phyloP scores from a whole-genome alignment of 2,888 invertebrate genomes.

The Eudemis profundana region DNA sequence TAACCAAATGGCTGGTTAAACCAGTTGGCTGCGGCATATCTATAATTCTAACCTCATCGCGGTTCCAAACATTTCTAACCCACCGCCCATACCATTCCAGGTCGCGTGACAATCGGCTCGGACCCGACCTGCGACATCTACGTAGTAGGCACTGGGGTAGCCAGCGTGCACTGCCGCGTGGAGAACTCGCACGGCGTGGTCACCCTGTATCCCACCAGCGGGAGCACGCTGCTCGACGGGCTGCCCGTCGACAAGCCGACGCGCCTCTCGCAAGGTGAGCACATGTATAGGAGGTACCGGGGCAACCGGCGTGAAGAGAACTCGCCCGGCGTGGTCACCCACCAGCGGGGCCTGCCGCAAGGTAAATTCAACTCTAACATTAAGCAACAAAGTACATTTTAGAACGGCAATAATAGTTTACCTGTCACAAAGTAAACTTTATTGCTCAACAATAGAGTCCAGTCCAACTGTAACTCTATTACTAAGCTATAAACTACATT shows the following conservation, averaged over 20 bases:
- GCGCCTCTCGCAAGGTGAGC: conserved; percentile 91
- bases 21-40: too few relatives aligned
- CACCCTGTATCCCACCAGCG: conserved; percentile 91
- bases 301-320: conserved; percentile 94
- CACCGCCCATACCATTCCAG: conserved; percentile 81
- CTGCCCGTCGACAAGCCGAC: conserved; percentile 89
- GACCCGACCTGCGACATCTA: conserved; percentile 92
- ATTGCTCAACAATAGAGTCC: too few relatives aligned
- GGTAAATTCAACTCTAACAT: not conserved
- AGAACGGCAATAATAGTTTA: not conserved
- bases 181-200: conserved; percentile 94
- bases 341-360: conserved; percentile 56
- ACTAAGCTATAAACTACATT: not conserved
- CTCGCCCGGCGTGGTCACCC: conserved; percentile 91
- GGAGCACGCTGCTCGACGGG: conserved; percentile 91
- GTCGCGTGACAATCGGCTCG: conserved; percentile 92
- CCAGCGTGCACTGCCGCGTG: conserved; percentile 93
- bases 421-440: not conserved
- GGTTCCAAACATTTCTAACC: too few relatives aligned
- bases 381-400: not conserved
- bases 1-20: too few relatives aligned
- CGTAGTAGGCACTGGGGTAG: conserved; percentile 94
- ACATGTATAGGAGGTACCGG: conserved; percentile 87
- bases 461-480: conserved; percentile 78
- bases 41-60: too few relatives aligned